Evolutionary conservation across 2,113 vertebrate species (phyloP).

Genomic region (Colinus virginianus): DNA sequence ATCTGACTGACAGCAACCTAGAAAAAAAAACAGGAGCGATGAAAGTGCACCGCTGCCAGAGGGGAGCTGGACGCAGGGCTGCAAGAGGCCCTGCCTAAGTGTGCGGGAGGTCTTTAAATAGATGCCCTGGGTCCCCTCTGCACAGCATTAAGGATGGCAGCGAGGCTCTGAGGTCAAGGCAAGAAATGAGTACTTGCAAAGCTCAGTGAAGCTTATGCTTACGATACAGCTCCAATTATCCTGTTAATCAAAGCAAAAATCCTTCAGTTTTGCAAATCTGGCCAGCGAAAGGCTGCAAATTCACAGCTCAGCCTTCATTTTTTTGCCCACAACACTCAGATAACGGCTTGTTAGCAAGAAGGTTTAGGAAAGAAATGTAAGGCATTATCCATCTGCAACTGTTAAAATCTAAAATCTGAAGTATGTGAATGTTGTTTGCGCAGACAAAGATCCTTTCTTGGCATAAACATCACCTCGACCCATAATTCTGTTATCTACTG

Average conservation of each 20-base stretch:
- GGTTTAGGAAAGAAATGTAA: not conserved
- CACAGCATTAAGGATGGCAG: not conserved
- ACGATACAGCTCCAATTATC: slow-evolving; percentile 37
- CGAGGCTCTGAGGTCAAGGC: not conserved
- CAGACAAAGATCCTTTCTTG: slow-evolving; percentile 13
- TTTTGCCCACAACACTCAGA: not conserved
- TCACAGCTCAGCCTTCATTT: not conserved
- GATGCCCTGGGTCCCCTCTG: not conserved
- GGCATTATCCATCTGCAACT: not conserved
- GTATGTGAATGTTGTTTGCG: not conserved
- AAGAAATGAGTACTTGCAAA: slow-evolving; percentile 28
- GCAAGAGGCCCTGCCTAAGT: not conserved
- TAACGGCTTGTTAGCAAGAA: not conserved
- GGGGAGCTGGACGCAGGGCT: not conserved
- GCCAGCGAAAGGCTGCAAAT: not conserved
- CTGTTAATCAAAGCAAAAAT: slow-evolving; percentile 53
- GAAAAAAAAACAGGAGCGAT: not conserved
- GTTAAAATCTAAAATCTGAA: not conserved
- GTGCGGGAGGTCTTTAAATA: not conserved
- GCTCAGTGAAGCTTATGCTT: slow-evolving; percentile 9
- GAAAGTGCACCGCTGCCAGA: not conserved
- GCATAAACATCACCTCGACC: not conserved
- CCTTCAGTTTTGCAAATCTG: slow-evolving; percentile 33
- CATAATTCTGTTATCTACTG: not conserved
- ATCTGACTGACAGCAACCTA: slow-evolving; percentile 46